Base-by-base conservation (phyloP, 1,140 invertebrate genomes). In the Drosophila persimilis region DNA sequence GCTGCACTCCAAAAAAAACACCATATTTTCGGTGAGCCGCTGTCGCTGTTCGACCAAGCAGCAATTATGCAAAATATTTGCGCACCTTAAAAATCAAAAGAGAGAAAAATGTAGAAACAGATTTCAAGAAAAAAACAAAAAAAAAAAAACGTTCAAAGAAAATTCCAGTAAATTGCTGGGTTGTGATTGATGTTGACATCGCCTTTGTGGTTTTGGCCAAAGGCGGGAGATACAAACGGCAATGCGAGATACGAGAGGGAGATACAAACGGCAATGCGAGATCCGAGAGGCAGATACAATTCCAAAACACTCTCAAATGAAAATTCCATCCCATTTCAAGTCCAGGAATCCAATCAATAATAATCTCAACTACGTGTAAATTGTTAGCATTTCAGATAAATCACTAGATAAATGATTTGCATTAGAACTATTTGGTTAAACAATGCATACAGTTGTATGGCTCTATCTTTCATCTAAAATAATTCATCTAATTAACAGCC, bases 61-160 rank as follows among this genome's bases (percentile, higher is more conserved):
- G 81, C 77, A 85, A 86, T 85, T 85, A 86, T 85, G 81, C 81
- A 85, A 85, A 85, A 85, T 81, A 85, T 81, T 81, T 77, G 81
- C 73, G 73, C 81, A 67, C 80, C 77, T 86, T 62, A 56, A 77
- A 73, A 73, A 53, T 46, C 3, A 39, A 35, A 54, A 50, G 13
- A 56, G 43, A 2, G n/a, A 48, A 67, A 48, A 31, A 39, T 39
- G 35, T 39, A 39, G 35, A 39, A 39, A 39, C 35, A 39, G 9
- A 31, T 31, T 47, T 20, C 24, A 35, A 24, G 35, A 24, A 48
- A 56, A 55, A 55, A 24, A 35, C 51, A 43, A 39, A 3, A 39
- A 39, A 39, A 39, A 39, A 17, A 17, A 17, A 17, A 52, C 26
- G 22, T 11, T n/a, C 35, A 9, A 39, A 29, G 65, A 80, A 84